phyloP scores from a whole-genome alignment of 2,113 vertebrate species.

The Cynoglossus semilaevis region DNA sequence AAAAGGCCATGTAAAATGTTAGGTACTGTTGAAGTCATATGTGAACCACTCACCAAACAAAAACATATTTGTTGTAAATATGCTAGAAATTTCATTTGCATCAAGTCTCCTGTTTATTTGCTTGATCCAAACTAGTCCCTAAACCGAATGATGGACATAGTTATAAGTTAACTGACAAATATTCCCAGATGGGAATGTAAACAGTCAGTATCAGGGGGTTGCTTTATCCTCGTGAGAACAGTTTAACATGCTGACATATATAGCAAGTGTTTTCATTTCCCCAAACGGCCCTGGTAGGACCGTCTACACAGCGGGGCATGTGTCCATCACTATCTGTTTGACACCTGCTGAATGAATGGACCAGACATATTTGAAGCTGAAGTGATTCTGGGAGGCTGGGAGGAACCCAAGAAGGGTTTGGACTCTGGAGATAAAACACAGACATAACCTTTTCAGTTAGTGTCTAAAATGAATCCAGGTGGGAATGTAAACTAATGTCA shows the following conservation, averaged over 20 bases:
- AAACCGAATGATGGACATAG: conserved; percentile 2
- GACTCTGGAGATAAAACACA: not conserved
- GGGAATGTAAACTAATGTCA: conserved; percentile 21
- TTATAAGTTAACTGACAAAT: conserved; percentile 40
- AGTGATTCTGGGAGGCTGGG: conserved; percentile 1
- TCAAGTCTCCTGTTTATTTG: too few species aligned
- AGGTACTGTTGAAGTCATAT: too few species aligned
- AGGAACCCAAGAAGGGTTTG: not conserved
- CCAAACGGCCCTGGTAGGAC: conserved; percentile 23
- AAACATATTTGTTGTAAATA: too few species aligned
- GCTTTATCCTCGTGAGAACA: conserved; percentile 19
- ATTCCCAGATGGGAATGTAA: conserved; percentile 43
- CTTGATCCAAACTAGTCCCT: not conserved
- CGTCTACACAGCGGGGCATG: conserved; percentile 11
- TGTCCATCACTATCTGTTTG: conserved; percentile 30
- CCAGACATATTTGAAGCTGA: conserved; percentile 27
- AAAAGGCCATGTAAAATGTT: too few species aligned
- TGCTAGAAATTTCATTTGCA: too few species aligned
- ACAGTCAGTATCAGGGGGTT: conserved; percentile 18
- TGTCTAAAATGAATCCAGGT: conserved; percentile 7
- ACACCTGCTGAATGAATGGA: conserved; percentile 9
- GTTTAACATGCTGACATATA: conserved; percentile 19
- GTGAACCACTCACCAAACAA: too few species aligned
- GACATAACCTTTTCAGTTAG: conserved; percentile 2
- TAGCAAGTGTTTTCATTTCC: conserved; percentile 4